phyloP scores from a whole-genome alignment of 1,140 invertebrate genomes.

The Cataglyphis hispanica region DNA sequence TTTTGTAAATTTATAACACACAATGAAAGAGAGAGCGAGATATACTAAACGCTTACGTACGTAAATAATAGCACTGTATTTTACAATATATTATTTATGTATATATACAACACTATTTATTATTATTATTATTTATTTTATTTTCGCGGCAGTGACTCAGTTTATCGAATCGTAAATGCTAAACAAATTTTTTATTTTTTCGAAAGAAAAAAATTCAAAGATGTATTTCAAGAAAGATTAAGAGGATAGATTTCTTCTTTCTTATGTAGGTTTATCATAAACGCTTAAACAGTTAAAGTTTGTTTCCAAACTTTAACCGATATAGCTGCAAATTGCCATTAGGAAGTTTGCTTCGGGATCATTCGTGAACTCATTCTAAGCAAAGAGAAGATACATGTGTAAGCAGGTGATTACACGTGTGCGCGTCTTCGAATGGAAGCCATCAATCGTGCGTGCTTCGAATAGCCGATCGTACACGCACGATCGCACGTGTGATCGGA shows the following conservation, averaged over 20 bases:
- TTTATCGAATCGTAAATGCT: too few relatives aligned
- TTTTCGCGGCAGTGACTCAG: too few relatives aligned
- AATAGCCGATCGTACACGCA: background rate
- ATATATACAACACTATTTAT: too few relatives aligned
- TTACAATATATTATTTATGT: too few relatives aligned
- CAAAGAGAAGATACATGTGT: background rate
- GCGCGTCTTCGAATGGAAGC: background rate
- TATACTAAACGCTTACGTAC: too few relatives aligned
- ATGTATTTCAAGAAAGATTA: background rate
- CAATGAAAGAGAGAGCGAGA: too few relatives aligned
- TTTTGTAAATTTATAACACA: too few relatives aligned
- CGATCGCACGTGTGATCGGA: background rate
- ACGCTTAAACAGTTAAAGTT: conserved; percentile 23
- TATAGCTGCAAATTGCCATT: conserved; percentile 6
- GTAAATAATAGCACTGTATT: too few relatives aligned
- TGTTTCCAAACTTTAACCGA: background rate
- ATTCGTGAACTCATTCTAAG: background rate
- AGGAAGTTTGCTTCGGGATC: background rate
- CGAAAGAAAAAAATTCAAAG: background rate
- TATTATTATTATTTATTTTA: too few relatives aligned
- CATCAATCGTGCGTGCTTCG: conserved; percentile 17
- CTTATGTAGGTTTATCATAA: conserved; percentile 16
- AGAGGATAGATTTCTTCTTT: background rate
- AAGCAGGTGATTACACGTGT: background rate
- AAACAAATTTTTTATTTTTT: too few relatives aligned